Evolutionary conservation across 92 coral and sea anemone species (phyloP).

Genomic region (Pocillopora grandis): DNA sequence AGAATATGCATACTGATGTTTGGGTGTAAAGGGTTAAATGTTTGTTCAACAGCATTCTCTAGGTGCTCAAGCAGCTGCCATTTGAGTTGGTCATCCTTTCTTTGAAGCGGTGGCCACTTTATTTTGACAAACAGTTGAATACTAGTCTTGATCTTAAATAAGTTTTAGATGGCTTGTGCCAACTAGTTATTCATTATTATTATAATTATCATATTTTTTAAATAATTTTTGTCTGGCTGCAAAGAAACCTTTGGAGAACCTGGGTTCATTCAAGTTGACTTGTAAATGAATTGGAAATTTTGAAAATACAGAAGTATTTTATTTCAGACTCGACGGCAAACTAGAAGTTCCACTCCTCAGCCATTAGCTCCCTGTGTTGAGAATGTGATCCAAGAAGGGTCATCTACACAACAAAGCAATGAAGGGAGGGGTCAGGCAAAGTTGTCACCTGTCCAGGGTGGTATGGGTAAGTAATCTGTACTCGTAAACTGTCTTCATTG

Average conservation of each 20-base stretch:
- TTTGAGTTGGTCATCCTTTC: too few species aligned
- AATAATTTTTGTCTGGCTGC: too few species aligned
- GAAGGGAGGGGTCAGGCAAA: slow-evolving; percentile 60
- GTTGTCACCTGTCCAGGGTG: slow-evolving; percentile 58
- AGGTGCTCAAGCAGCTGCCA: too few species aligned
- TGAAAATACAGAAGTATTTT: background rate
- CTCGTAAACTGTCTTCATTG: background rate
- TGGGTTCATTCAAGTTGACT: background rate
- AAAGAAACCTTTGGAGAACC: background rate
- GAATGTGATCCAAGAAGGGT: slow-evolving; percentile 79
- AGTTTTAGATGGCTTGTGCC: too few species aligned
- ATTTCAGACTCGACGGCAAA: slow-evolving; percentile 86
- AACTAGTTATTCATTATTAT: too few species aligned
- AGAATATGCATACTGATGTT: too few species aligned
- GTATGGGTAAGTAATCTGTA: slow-evolving; percentile 46
- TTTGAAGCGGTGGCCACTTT: too few species aligned
- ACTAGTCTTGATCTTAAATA: too few species aligned
- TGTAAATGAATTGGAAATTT: background rate
- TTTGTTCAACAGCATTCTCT: too few species aligned
- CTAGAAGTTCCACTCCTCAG: slow-evolving; percentile 78
- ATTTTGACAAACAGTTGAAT: too few species aligned
- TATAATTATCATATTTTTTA: too few species aligned
- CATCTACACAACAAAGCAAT: slow-evolving; percentile 43
- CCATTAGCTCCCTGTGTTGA: slow-evolving; percentile 90
- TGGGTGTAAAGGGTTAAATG: too few species aligned